Base-by-base conservation (phyloP, 2,113 vertebrate genomes). In the Phylloscopus whistleri region DNA sequence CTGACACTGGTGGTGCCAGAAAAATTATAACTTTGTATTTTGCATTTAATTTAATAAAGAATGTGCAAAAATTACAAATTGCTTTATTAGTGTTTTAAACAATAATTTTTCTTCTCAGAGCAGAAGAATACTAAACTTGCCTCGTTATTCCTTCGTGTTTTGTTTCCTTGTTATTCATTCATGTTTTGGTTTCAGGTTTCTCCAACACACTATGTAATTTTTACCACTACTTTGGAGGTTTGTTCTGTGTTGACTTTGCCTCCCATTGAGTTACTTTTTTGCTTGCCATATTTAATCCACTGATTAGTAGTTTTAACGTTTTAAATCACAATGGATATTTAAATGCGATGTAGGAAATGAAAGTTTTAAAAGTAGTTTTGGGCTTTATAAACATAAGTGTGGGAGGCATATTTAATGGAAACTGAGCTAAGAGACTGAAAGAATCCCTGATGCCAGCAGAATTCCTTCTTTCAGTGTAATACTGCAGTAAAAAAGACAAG, bases 241-340 rank as follows among this genome's bases (percentile, higher is more conserved):
- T 87, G 18, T 69, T 84, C 80, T 88, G 2, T 95, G 86, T 94
- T 96, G 89, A 92, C 62, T 95, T 94, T 95, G 91, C 91, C 91
- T 95, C 95, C 93, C 91, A 91, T 63, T 63, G 87, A 94, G 93
- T 78, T 84, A 39, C 56, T 92, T 87, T 78, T 92, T 76, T 93
- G 77, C 75, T 80, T 89, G 82, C 78, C 59, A 27, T 79, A 91
- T 91, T 95, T 85, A 96, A 94, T 90, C 49, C 68, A 78, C 87
- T 92, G 90, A 96, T 96, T 91, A 90, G 84, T 87, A 93, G 76
- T 90, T 96, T 74, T 83, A 92, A 83, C 0, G 0, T 89, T 95
- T 93, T 77, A 93, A 95, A 93, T 95, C 89, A 93, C 86, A 95
- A 84, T 95, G 94, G 85, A 58, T 95, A 94, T 74, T 76, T 93